These are phyloP conservation scores for Hylia prasina DNA, from an alignment of 2,113 vertebrate species.

Conservation along the genomic window DNA sequence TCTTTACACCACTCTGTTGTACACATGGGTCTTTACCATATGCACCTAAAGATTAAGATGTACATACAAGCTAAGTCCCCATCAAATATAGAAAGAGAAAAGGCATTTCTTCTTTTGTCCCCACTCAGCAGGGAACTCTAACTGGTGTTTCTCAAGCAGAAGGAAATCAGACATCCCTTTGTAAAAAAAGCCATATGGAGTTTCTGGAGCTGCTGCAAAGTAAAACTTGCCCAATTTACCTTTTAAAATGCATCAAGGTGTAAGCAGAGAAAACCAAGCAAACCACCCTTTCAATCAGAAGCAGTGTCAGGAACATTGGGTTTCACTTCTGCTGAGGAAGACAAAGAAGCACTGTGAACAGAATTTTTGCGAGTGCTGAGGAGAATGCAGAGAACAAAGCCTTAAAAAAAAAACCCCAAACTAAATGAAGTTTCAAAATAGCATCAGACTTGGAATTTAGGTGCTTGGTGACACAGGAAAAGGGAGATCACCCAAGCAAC, in stretches of 20 bases:
- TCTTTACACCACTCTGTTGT: background rate
- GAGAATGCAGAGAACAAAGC: background rate
- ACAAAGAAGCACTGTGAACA: background rate
- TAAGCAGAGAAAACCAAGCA: background rate
- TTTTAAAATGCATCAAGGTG: background rate
- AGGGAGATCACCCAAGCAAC: background rate
- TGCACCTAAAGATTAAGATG: background rate
- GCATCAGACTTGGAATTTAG: background rate
- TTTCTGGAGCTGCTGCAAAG: background rate
- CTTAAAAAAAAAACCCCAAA: background rate
- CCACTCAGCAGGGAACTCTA: background rate
- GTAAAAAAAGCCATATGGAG: background rate
- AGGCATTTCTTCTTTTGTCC: background rate
- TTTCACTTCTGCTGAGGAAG: background rate
- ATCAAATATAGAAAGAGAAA: background rate
- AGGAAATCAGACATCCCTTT: background rate
- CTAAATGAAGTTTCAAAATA: background rate
- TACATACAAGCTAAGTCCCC: background rate
- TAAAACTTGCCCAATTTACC: background rate
- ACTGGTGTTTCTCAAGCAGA: background rate
- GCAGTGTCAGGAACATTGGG: rapidly evolving
- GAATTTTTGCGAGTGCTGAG: background rate
- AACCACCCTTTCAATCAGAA: background rate
- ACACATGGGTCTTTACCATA: background rate
- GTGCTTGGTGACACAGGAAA: background rate